A percentile compares a stretch with the other conserved stretches of the same genome.
Evolutionary conservation across 2,888 invertebrate genomes (phyloP).

Genomic region (Leucoptera coffeella): DNA sequence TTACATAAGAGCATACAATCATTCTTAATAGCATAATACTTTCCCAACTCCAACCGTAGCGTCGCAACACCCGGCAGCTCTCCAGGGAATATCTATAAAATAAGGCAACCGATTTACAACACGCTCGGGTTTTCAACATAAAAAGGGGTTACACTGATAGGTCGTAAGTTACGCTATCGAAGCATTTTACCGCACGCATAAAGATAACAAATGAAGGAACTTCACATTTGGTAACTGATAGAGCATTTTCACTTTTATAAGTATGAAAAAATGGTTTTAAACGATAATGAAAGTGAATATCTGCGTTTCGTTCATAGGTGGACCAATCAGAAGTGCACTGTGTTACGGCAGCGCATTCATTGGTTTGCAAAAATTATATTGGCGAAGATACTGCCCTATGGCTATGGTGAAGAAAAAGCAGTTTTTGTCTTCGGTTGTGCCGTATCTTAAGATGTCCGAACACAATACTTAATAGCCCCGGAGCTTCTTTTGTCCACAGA

Average conservation of each 20-base stretch:
- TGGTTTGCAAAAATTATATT: constrained; percentile 48
- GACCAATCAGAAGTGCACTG: constrained; percentile 25
- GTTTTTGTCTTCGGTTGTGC: constrained; percentile 14
- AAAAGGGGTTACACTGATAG: constrained; percentile 38
- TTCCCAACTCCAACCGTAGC: constrained; percentile 19
- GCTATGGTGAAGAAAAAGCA: constrained; percentile 24
- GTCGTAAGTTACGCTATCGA: constrained; percentile 24
- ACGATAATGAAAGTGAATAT: neutral
- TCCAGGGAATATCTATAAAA: constrained; percentile 43
- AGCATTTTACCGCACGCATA: constrained; percentile 11
- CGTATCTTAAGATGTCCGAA: too few species aligned
- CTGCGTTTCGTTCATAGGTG: constrained; percentile 14
- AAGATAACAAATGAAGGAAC: too few species aligned
- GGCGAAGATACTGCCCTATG: constrained; percentile 20
- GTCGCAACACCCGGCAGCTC: constrained; percentile 18
- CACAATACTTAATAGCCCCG: too few species aligned
- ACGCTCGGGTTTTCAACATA: constrained; percentile 32
- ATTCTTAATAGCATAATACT: too few species aligned
- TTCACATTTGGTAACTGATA: too few species aligned
- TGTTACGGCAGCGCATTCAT: constrained; percentile 25
- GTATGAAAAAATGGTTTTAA: neutral
- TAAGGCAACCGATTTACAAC: constrained; percentile 49
- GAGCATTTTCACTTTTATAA: too few species aligned
- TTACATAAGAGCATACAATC: too few species aligned
- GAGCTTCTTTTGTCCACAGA: constrained; percentile 31